Evolutionary conservation across 2,888 invertebrate species (phyloP).

Genomic region (Coenonympha glycerion): DNA sequence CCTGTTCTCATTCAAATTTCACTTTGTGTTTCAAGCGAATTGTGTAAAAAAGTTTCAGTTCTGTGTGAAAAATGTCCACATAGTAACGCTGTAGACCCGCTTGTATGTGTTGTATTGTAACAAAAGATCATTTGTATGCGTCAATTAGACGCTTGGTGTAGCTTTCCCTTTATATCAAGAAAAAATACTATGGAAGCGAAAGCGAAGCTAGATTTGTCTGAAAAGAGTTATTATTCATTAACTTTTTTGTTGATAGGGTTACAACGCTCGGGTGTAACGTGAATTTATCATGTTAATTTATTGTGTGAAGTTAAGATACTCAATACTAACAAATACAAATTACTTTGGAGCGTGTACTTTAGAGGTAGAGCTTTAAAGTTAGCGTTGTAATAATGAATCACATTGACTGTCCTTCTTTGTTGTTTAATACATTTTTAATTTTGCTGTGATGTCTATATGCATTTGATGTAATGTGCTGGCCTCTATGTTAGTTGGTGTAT

Average conservation of each 20-base stretch:
- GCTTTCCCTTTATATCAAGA: constrained; percentile 40
- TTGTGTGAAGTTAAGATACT: not conserved
- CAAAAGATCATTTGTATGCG: constrained; percentile 56
- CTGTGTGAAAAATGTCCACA: constrained; percentile 37
- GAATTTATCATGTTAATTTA: constrained; percentile 1
- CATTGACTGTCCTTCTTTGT: no score
- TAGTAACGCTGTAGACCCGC: constrained; percentile 28
- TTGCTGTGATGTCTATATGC: no score
- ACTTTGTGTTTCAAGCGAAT: constrained; percentile 27
- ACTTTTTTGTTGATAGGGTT: constrained; percentile 3
- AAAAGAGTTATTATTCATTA: constrained; percentile 9
- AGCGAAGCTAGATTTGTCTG: constrained; percentile 7
- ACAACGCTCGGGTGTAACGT: not conserved
- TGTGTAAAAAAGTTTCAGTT: constrained; percentile 31
- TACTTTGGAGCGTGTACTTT: not conserved
- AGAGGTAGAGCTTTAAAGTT: no score
- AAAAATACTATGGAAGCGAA: constrained; percentile 17
- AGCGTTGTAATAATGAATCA: no score
- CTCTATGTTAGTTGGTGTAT: no score
- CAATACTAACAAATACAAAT: not conserved
- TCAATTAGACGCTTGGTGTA: constrained; percentile 45
- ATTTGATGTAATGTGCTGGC: no score
- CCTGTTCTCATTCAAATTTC: constrained; percentile 32
- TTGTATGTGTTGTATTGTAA: no score
- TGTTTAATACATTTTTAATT: no score